Evolutionary conservation across 2,888 invertebrate genomes (phyloP).

Genomic region (Drosophila macrospina): DNA sequence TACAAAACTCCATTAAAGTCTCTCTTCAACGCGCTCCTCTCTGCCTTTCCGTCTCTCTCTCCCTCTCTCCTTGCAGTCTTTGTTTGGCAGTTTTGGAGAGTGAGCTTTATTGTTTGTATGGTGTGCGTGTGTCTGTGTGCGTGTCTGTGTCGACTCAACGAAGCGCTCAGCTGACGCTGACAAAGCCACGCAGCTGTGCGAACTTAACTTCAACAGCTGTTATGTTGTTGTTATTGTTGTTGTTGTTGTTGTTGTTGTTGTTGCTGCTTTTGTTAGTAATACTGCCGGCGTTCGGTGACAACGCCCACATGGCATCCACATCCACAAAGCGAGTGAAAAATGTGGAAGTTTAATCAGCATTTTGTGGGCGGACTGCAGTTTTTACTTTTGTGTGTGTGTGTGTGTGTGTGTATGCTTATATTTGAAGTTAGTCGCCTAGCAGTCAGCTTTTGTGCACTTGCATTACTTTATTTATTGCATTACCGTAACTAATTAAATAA

Average conservation of each 20-base stretch:
- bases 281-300: slow-evolving; percentile 58
- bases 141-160: slow-evolving; percentile 27
- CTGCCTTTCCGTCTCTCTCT: slow-evolving; percentile 10
- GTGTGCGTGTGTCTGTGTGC: slow-evolving; percentile 8
- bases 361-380: neutral
- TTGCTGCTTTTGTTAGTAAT: slow-evolving; percentile 22
- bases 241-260: slow-evolving; percentile 30
- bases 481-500: slow-evolving; percentile 52
- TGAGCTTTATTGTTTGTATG: slow-evolving; percentile 20
- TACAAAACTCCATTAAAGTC: slow-evolving; percentile 48
- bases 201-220: slow-evolving; percentile 62
- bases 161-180: slow-evolving; percentile 52
- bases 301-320: slow-evolving; percentile 67
- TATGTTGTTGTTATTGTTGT: slow-evolving; percentile 42
- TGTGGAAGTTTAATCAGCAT: slow-evolving; percentile 38
- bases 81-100: slow-evolving; percentile 52
- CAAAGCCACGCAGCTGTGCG: slow-evolving; percentile 54
- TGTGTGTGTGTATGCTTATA: too few relatives aligned
- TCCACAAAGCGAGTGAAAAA: neutral
- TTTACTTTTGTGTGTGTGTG: too few relatives aligned
- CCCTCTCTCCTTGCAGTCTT: slow-evolving; percentile 43
- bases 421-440: too few relatives aligned
- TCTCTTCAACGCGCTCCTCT: slow-evolving; percentile 4
- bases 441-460: neutral
- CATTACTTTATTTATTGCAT: slow-evolving; percentile 28